These are phyloP conservation scores for Trialeurodes vaporariorum DNA, from an alignment of 1,140 invertebrate genomes.

Conservation along the genomic window DNA sequence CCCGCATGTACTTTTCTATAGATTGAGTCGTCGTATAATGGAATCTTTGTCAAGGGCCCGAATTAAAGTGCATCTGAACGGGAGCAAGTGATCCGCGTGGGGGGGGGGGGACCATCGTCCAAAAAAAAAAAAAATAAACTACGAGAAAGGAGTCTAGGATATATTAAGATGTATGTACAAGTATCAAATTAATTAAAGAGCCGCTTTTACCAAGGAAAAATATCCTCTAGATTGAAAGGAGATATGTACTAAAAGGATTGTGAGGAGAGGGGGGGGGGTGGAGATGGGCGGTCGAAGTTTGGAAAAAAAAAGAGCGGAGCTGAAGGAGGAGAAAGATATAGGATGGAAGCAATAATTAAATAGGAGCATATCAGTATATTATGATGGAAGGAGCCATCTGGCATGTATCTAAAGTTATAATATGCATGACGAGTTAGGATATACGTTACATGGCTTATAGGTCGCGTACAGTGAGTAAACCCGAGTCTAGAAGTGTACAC, in stretches of 20 bases:
- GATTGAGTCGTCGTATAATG: too few relatives aligned
- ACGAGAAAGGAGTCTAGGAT: too few relatives aligned
- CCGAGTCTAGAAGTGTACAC: too few relatives aligned
- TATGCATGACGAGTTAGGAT: background rate
- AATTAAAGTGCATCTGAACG: too few relatives aligned
- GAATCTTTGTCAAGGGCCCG: too few relatives aligned
- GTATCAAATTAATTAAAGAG: background rate
- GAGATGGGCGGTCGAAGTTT: background rate
- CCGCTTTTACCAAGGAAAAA: background rate
- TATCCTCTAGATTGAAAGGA: background rate
- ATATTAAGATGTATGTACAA: conserved; percentile 15
- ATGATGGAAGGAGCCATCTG: background rate
- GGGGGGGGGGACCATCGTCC: too few relatives aligned
- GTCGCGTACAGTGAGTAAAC: too few relatives aligned
- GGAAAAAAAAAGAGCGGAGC: background rate
- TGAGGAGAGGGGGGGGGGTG: conserved; percentile 6
- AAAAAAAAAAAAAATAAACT: background rate
- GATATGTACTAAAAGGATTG: too few relatives aligned
- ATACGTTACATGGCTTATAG: background rate
- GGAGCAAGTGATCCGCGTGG: too few relatives aligned
- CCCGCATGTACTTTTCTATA: too few relatives aligned
- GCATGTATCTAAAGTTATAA: background rate
- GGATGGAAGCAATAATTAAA: background rate
- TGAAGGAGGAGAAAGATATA: conserved; percentile 7
- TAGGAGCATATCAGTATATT: background rate